Base-by-base conservation (phyloP, 2,888 invertebrate species). In the Julus scanicus region DNA sequence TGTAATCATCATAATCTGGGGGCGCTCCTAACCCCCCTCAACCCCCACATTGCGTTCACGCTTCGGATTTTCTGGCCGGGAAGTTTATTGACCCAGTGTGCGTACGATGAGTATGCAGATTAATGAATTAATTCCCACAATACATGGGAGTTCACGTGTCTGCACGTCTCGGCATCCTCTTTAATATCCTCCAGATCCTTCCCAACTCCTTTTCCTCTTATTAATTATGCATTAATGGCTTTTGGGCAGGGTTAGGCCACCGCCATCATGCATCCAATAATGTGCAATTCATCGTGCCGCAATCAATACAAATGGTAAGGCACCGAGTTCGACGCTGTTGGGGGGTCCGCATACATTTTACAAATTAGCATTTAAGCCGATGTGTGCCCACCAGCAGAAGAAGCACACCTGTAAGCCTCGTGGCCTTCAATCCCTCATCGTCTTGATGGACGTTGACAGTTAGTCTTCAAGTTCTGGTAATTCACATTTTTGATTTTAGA, bases 51-150 rank as follows among this genome's bases (percentile, higher is more conserved):
- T 5, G 48, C 48, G 48, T 48, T 48, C 48, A 48, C 48, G 48
- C 48, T 48, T 48, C 48, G 48, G 48, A 8, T 48, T 48, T 53
- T 63, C n/a, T 63, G 17, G n/a, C 4, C 1, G 63, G n/a, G 20
- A 63, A 63, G 63, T 63, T 63, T 63, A 63, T 63, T 63, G 63
- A 63, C 63, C 63, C 63, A 63, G 63, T 63, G 63, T 13, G 63
- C 63, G 63, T 63, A 63, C 63, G 11, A 13, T 63, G 63, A 63
- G 63, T 63, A 63, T 63, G 63, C 63, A 63, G 63, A 63, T 63
- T 63, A 17, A 13, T n/a, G 63, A 63, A 63, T 63, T 63, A 63
- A 63, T 63, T 63, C 63, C 63, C 63, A 63, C 63, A 63, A 63
- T 63, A 20, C 63, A 48, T n/a, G n/a, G n/a, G 63, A 63, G 63